phyloP scores from a whole-genome alignment of 2,797 vertebrate species.

The Xiphorhynchus erythropygius region DNA sequence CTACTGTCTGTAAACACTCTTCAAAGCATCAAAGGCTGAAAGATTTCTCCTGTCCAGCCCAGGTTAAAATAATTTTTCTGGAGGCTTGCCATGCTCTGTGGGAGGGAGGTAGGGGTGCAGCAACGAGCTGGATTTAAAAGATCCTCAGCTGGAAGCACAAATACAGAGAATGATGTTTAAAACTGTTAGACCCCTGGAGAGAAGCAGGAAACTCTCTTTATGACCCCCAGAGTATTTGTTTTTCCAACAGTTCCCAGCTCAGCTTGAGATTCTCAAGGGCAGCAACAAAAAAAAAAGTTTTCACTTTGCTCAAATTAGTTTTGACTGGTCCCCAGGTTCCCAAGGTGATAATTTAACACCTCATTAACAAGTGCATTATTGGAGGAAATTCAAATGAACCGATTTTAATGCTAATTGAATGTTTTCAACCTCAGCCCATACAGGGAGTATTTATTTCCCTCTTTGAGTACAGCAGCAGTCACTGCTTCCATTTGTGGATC shows the following conservation, averaged over 20 bases:
- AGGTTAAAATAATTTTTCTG: conserved; percentile 44
- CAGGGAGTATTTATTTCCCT: conserved; percentile 8
- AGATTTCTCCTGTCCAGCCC: neutral
- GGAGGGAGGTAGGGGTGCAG: neutral
- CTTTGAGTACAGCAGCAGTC: neutral
- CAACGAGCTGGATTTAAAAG: conserved; percentile 54
- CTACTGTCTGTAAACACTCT: conserved; percentile 18
- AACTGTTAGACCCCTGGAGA: conserved; percentile 46
- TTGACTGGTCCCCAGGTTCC: conserved; percentile 61
- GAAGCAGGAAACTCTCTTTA: conserved; percentile 67
- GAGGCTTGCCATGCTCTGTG: conserved; percentile 14
- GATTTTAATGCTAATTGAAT: conserved; percentile 65
- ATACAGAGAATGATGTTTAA: conserved; percentile 57
- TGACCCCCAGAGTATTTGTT: conserved; percentile 60
- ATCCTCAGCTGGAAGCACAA: conserved; percentile 54
- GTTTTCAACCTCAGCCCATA: conserved; percentile 23
- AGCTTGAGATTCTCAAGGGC: conserved; percentile 55
- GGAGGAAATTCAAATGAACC: conserved; percentile 67
- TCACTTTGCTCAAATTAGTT: conserved; percentile 64
- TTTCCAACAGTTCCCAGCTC: conserved; percentile 58
- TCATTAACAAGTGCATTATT: conserved; percentile 73
- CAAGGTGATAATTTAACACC: conserved; percentile 73
- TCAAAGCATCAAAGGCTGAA: conserved; percentile 9
- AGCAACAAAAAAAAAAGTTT: conserved; percentile 45
- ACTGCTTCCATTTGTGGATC: neutral